A percentile compares a stretch with the other conserved stretches of the same genome.
phyloP scores from a whole-genome alignment of 2,113 vertebrate species.

The Clarias magur region DNA sequence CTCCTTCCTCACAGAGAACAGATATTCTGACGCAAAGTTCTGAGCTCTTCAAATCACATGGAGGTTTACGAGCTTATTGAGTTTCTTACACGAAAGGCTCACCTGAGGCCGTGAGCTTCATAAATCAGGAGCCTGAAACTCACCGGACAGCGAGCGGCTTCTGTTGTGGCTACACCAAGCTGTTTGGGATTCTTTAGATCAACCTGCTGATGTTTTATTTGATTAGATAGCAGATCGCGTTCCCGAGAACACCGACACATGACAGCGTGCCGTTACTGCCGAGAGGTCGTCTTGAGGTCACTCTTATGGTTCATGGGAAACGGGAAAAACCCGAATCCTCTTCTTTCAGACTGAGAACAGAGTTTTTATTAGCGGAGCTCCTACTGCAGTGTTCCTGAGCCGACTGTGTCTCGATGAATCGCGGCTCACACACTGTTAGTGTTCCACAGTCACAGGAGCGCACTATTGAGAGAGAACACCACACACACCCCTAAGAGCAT shows the following conservation, averaged over 20 bases:
- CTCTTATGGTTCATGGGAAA: background rate
- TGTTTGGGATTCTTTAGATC: slow-evolving; percentile 3
- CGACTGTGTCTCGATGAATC: too few species aligned
- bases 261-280: background rate
- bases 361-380: background rate
- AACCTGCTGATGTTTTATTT: background rate
- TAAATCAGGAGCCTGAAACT: background rate
- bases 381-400: too few species aligned
- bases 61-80: background rate
- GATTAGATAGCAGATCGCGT: background rate
- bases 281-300: background rate
- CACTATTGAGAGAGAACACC: too few species aligned
- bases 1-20: background rate
- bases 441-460: too few species aligned
- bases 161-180: slow-evolving; percentile 4
- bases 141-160: background rate
- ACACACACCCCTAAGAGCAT: too few species aligned
- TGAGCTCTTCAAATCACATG: background rate
- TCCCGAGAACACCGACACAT: background rate
- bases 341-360: background rate
- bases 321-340: background rate
- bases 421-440: too few species aligned
- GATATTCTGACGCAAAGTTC: background rate
- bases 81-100: background rate
- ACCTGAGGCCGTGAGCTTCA: background rate